Conservation (phyloP, 2,113 vertebrate genomes). For the Leptosomus discolor region DNA sequence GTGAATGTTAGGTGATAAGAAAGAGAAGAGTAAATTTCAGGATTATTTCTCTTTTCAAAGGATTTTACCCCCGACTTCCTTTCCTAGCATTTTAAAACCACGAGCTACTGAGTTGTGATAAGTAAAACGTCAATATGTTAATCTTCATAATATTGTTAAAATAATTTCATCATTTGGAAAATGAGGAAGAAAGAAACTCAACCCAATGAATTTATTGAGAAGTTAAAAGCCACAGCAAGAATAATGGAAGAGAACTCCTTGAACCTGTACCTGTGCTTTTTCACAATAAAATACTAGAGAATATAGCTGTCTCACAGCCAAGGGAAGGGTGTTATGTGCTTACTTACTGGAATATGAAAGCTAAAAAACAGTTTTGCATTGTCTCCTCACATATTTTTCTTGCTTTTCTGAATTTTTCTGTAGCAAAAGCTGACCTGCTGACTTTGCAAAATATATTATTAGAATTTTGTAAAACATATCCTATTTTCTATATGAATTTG, state of each 20-base stretch:
- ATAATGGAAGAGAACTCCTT: neutral
- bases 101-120: neutral
- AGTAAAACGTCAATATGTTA: neutral
- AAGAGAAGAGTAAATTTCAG: constrained; percentile 44
- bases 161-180: neutral
- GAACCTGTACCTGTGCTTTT: neutral
- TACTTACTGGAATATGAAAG: neutral
- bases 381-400: neutral
- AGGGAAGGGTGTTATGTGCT: neutral
- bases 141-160: neutral
- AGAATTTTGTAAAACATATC: neutral
- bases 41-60: constrained; percentile 39
- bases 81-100: neutral
- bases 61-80: neutral
- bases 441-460: neutral
- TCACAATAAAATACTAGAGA: neutral
- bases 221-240: neutral
- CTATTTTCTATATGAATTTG: neutral
- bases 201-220: neutral
- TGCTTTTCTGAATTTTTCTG: constrained; percentile 10
- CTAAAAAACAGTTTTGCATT: neutral
- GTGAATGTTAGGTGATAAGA: constrained; percentile 27
- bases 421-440: neutral
- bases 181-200: neutral
- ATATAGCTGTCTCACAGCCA: neutral